Evolutionary conservation across 2,797 vertebrate genomes (phyloP), one percentile per base, ranked within the genome.

Genomic region (Tarsius wallacei): DNA sequence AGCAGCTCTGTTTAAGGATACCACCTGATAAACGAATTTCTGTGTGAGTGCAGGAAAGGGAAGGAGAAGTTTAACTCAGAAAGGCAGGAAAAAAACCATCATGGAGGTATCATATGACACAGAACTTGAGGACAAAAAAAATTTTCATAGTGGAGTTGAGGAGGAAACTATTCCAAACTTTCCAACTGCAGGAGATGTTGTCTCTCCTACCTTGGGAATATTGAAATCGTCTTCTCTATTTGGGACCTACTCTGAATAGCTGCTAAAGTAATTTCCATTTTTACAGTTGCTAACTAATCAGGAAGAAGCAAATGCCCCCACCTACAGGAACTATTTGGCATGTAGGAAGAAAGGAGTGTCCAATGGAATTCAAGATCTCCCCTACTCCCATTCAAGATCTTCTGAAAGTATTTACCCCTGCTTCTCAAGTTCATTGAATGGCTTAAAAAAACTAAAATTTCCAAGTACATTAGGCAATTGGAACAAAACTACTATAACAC

Each of bases 11-110:
- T 12, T 83, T 80, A 49, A 57, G 33, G 15, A 7, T 51, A 31
- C 6, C 31, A 22, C 7, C 13, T 80, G 59, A 51, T 14, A 64
- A 49, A 57, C 28, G n/a, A 5, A 3, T 14, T 14, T 15, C n/a
- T 17, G 2, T 1, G 5, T 14, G 22, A 19, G 1, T 8, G 10
- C 36, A 53, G 2, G 6, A 70, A 73, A 73, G 0, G 5, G n/a
- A 53, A 70, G 36, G 19, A n/a, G 1, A 0, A 31, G 19, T 61
- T 87, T 84, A 83, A 73, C 36, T 49, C 36, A 64, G 11, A 63
- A 22, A 84, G 70, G 42, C 31, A 59, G 78, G 26, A 73, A 47
- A 70, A 68, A 47, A 70, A 74, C 17, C 16, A 33, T 13, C 15
- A 8, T 36, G 47, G 10, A 49, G 7, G 31, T 16, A 17, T 61